Evolutionary conservation across 2,797 vertebrate species (phyloP).

Genomic region (Chaenodraco wilsoni): DNA sequence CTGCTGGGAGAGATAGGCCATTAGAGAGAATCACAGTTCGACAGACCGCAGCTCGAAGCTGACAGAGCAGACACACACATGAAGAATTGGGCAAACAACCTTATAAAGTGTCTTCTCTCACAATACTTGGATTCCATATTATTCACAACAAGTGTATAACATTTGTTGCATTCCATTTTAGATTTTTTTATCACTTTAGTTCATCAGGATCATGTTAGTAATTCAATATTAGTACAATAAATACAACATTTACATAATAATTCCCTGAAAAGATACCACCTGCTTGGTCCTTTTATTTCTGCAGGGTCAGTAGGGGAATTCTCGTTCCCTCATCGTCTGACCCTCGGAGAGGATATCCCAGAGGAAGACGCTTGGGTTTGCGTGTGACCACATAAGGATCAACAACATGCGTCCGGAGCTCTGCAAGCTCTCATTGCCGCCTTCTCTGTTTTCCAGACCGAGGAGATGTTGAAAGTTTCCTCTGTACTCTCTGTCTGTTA

Average conservation of each 20-base stretch:
- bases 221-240: not conserved
- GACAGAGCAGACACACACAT: conserved; percentile 38
- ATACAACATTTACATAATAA: conserved; percentile 15
- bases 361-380: conserved; percentile 67
- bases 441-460: conserved; percentile 44
- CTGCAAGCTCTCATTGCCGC: conserved; percentile 45
- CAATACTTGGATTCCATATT: conserved; percentile 13
- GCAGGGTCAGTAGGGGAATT: conserved; percentile 69
- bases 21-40: conserved; percentile 65
- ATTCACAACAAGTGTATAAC: conserved; percentile 12
- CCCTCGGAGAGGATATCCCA: conserved; percentile 66
- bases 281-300: conserved; percentile 59
- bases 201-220: not conserved
- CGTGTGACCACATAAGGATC: conserved; percentile 74
- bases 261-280: conserved; percentile 49
- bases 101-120: conserved; percentile 28
- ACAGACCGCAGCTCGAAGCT: conserved; percentile 62
- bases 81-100: conserved; percentile 29
- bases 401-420: conserved; percentile 67
- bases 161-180: conserved; percentile 11
- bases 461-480: conserved; percentile 54
- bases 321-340: conserved; percentile 48
- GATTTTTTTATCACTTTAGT: not conserved
- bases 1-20: conserved; percentile 75
- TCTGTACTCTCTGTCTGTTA: conserved; percentile 23